Conservation (phyloP, 2,888 invertebrate genomes). For the Drosophila emarginata region DNA sequence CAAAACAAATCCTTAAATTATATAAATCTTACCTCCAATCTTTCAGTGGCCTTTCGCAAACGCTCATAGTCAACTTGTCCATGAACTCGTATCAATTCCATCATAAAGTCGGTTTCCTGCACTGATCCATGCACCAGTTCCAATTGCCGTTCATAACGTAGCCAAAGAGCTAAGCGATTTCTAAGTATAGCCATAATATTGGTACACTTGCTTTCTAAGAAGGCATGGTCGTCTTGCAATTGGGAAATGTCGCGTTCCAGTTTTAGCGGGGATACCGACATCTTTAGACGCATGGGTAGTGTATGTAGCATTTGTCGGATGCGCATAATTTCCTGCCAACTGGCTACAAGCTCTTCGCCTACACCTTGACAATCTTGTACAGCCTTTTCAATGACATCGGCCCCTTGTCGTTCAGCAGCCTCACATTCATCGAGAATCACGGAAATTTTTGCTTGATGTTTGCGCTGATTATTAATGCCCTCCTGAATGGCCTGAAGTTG, state of each 20-base stretch:
- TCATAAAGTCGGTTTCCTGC: slow-evolving; percentile 93
- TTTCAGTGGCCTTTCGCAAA: slow-evolving; percentile 91
- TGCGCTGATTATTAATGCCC: slow-evolving; percentile 87
- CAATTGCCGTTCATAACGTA: slow-evolving; percentile 89
- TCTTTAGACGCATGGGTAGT: slow-evolving; percentile 88
- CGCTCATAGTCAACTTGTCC: slow-evolving; percentile 93
- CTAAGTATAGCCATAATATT: slow-evolving; percentile 87
- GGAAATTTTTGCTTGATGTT: slow-evolving; percentile 87
- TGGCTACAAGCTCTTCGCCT: slow-evolving; percentile 86
- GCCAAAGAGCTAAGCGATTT: slow-evolving; percentile 88
- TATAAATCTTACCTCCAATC: slow-evolving; percentile 88
- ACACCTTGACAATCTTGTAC: slow-evolving; percentile 88
- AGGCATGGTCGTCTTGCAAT: slow-evolving; percentile 89
- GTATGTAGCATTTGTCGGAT: slow-evolving; percentile 90
- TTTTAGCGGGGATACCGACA: slow-evolving; percentile 90
- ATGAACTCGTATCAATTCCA: slow-evolving; percentile 91
- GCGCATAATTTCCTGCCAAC: slow-evolving; percentile 91
- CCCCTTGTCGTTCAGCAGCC: slow-evolving; percentile 87
- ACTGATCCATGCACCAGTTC: slow-evolving; percentile 92
- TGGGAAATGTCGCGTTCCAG: slow-evolving; percentile 90
- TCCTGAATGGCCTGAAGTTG: slow-evolving; percentile 88
- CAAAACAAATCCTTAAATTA: not conserved
- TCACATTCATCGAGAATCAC: slow-evolving; percentile 89
- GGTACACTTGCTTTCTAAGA: slow-evolving; percentile 88
- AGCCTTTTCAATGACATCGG: slow-evolving; percentile 90